Base-by-base conservation (phyloP, 2,888 invertebrate genomes). In the Papilio gigon region DNA sequence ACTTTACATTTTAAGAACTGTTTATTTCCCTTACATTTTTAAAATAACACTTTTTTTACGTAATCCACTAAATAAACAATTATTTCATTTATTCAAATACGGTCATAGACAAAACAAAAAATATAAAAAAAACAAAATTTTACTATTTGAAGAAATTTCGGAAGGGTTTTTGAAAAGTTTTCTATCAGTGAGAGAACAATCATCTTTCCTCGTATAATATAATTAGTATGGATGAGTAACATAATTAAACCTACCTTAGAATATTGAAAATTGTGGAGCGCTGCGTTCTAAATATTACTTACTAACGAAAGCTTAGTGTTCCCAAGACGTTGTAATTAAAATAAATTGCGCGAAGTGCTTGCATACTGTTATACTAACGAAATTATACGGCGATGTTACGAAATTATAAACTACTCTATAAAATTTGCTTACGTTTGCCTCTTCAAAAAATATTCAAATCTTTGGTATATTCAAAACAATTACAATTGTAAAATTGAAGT, bases 321-420 rank as follows among this genome's bases (percentile, higher is more conserved):
- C 30, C 53, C 53, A 25, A 56, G 53, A 17, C 53, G 53, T 30
- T n/a, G 30, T 56, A 56, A 56, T 56, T 56, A 56, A 56, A 56
- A 56, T 56, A 56, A 30, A 56, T 56, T 30, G 53, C 53, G 30
- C 53, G n/a, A 53, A 53, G 53, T 53, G 30, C 53, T 53, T 53
- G 53, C 30, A 53, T 53, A 53, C 53, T 53, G 53, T 53, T 53
- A 30, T 53, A 53, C 30, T 30, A 53, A 53, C 53, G 17, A 27
- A 53, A 30, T 53, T 53, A 30, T 53, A 30, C 53, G 27, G 1
- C n/a, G 30, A 56, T 56, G n/a, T 17, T 56, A 11, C 30, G 12
- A 56, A 56, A 30, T 56, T 17, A 25, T n/a, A 53, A 53, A 53
- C 17, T 30, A 30, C 27, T 50, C 6, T 50, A 27, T 27, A 27